Base-by-base conservation (phyloP, 2,888 invertebrate genomes). In the Unio delphinus region DNA sequence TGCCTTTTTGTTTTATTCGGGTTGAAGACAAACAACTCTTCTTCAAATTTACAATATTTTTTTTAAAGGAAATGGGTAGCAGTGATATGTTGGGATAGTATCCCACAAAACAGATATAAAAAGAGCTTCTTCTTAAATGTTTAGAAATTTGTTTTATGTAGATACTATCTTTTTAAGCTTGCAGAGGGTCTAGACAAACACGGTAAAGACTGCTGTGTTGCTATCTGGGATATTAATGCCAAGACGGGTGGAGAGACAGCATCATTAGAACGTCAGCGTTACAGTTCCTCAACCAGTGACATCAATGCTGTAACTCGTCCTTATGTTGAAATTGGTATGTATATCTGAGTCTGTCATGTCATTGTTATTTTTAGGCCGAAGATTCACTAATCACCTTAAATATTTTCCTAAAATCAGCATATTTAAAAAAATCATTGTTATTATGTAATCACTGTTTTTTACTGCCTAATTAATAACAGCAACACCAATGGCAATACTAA, bases 131-230 rank as follows among this genome's bases (percentile, higher is more conserved):
- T 2, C 28, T 34, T 18, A 57, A 62, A 18, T 18, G 34, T 20
- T 34, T 28, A 26, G n/a, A 15, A 6, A 18, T 56, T 20, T 66
- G 0, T n/a, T 56, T 18, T 30, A 45, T 26, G 23, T 34, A 28
- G 64, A 20, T n/a, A 45, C 17, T 64, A 74, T 73, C 54, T 64
- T 69, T 81, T 80, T 54, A 72, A 90, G 89, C 90, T 98, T 72
- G 96, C 95, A 0, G 95, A 94, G 68, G 97, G 96, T 0, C 92
- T 97, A 83, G 98, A 98, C 84, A 96, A 95, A 88, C 94, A 96
- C 88, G 93, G 96, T 75, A 94, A 95, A 57, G 98, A 98, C 89
- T 94, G 94, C 88, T 96, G 95, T 71, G 93, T 98, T 59, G 92
- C 96, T 11, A 92, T 98, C 63, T 98, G 97, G 97, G 97, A 98